Conservation (phyloP, 2,797 vertebrate genomes). For the Myoxocephalus aenaeus region DNA sequence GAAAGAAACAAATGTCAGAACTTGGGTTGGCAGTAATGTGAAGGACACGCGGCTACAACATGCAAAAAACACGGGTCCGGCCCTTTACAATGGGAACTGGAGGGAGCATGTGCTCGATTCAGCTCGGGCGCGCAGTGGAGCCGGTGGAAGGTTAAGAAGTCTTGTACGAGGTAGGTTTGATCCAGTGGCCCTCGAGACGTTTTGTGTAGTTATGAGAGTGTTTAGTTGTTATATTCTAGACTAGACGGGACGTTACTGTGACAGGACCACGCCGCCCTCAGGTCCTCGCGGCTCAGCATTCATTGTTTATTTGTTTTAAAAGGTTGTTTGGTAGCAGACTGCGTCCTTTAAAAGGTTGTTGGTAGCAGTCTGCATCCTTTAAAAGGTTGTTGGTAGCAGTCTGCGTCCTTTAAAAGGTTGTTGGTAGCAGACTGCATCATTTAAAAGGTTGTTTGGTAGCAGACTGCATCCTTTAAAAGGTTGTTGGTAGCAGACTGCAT, state of each 20-base stretch:
- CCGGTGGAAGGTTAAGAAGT: constrained; percentile 21
- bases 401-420: too few species aligned
- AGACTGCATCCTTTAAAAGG: too few species aligned
- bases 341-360: too few species aligned
- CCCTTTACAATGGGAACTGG: constrained; percentile 27
- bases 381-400: too few species aligned
- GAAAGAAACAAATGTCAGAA: constrained; percentile 1
- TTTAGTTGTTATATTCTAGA: constrained; percentile 14
- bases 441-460: too few species aligned
- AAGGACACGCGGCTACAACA: neutral
- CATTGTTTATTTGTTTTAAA: constrained; percentile 8
- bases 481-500: too few species aligned
- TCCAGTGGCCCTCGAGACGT: constrained; percentile 48
- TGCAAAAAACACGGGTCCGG: constrained; percentile 14
- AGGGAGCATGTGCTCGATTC: constrained; percentile 22
- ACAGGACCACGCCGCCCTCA: constrained; percentile 10
- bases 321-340: constrained; percentile 5
- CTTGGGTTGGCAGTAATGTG: too few species aligned
- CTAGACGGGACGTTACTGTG: neutral
- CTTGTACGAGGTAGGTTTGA: constrained; percentile 57
- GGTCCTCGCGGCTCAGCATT: constrained; percentile 8
- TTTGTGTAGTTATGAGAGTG: constrained; percentile 20
- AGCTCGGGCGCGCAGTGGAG: constrained; percentile 31
- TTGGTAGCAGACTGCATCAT: too few species aligned
- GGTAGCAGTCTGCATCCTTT: too few species aligned